These are phyloP conservation scores for Ostrea denselamellosa DNA, from an alignment of 1,140 invertebrate genomes.

Conservation along the genomic window DNA sequence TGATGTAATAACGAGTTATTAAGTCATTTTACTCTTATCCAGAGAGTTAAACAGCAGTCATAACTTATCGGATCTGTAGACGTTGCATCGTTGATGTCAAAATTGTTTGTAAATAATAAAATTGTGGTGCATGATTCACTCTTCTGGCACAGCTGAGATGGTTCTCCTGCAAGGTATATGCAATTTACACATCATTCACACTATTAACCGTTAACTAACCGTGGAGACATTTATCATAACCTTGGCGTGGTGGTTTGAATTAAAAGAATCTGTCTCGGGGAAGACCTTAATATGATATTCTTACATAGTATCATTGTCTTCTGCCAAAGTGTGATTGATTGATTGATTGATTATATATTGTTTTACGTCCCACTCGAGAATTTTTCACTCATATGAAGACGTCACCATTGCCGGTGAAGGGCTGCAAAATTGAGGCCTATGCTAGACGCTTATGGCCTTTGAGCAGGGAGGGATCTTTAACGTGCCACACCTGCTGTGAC, in stretches of 20 bases:
- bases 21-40: slow-evolving; percentile 29
- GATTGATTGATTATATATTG: too few relatives aligned
- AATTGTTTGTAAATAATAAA: slow-evolving; percentile 37
- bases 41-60: neutral
- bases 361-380: too few relatives aligned
- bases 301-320: too few relatives aligned
- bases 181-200: neutral
- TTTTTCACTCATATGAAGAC: too few relatives aligned
- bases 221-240: neutral
- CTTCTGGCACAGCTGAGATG: neutral
- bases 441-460: too few relatives aligned
- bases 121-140: slow-evolving; percentile 21
- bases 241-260: neutral
- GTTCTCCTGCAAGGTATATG: neutral
- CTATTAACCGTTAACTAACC: neutral
- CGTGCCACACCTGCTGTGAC: too few relatives aligned
- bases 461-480: too few relatives aligned
- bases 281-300: too few relatives aligned
- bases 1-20: slow-evolving; percentile 32
- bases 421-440: too few relatives aligned
- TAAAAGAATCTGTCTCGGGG: too few relatives aligned
- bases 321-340: too few relatives aligned
- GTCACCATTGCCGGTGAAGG: too few relatives aligned
- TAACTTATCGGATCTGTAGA: neutral
- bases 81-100: neutral